Evolutionary conservation across 2,797 vertebrate genomes (phyloP), one percentile per base, ranked within the genome.

Genomic region (Myiotriccus ornatus): DNA sequence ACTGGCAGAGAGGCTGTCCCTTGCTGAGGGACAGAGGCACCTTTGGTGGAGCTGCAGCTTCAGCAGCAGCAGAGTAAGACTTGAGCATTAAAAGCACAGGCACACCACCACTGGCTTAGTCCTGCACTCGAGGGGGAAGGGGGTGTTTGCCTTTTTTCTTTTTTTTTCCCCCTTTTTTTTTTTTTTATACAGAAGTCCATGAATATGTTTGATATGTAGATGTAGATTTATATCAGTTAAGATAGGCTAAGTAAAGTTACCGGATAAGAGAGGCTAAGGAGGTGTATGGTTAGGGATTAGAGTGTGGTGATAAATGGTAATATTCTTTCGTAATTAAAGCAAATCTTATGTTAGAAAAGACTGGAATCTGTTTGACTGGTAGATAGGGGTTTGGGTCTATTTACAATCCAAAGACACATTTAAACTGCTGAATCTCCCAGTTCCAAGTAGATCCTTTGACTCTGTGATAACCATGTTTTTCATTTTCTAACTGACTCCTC

Each of bases 151-250:
- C 1, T 49, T 23, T 5, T 9, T 11, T 28, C n/a, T 4, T 23
- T 23, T 44, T 9, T 9, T 28, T 41, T 11, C n/a, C n/a, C n/a
- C n/a, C n/a, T 44, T 21, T 43, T 41, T 41, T 4, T 37, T 37
- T 41, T 53, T 43, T 57, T 11, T 2, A 21, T 32, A 47, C 32
- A 55, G 57, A 55, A 8, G 12, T 80, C 96, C 87, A 93, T 80
- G 77, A 91, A 90, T 92, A 86, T 86, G 81, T 95, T 96, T 95
- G 91, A 96, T 91, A 91, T 95, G 93, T 47, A 95, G 86, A 97
- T 96, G 78, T 68, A 93, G 95, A 90, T 90, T 97, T 94, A 16
- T 90, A 91, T 94, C 91, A 56, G 78, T 80, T 75, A 90, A 82
- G 47, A 78, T 52, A 77, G 80, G 67, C 89, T 95, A 93, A 96